These are phyloP conservation scores for Leptobrachium ailaonicum DNA, from an alignment of 2,113 vertebrate genomes.

Conservation along the genomic window DNA sequence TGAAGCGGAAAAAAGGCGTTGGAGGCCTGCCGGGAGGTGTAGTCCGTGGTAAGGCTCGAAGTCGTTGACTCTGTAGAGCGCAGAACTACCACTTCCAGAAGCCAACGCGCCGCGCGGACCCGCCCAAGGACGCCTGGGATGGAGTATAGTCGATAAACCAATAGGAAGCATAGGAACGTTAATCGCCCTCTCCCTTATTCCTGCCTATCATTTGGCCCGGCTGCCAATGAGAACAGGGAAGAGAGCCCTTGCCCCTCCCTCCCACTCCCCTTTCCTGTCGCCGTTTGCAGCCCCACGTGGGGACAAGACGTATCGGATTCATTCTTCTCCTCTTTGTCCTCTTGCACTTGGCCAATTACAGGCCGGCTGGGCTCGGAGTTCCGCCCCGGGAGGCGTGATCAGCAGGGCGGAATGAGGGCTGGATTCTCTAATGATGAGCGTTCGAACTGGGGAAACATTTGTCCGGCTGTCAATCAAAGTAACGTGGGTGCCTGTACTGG, in stretches of 20 bases:
- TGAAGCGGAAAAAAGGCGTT: conserved; percentile 33
- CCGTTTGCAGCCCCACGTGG: conserved; percentile 69
- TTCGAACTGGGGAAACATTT: conserved; percentile 80
- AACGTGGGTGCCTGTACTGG: conserved; percentile 76
- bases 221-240: conserved; percentile 65
- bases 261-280: too few species aligned
- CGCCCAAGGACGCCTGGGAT: conserved; percentile 42
- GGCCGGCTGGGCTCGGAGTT: not conserved
- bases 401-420: conserved; percentile 45
- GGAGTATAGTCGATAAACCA: conserved; percentile 58
- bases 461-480: conserved; percentile 93
- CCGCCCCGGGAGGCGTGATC: conserved; percentile 24
- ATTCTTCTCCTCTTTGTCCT: conserved; percentile 24
- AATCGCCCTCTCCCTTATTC: conserved; percentile 63
- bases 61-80: accelerated
- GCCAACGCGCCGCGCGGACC: conserved; percentile 40
- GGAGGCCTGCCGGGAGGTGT: conserved; percentile 63
- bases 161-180: conserved; percentile 63
- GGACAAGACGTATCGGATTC: conserved; percentile 32
- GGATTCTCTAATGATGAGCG: conserved; percentile 71
- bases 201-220: conserved; percentile 67
- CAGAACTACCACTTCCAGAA: conserved; percentile 65
- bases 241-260: not conserved
- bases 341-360: conserved; percentile 54
- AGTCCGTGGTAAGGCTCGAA: conserved; percentile 36